phyloP scores from a whole-genome alignment of 2,797 vertebrate genomes.

The Monodelphis domestica region DNA sequence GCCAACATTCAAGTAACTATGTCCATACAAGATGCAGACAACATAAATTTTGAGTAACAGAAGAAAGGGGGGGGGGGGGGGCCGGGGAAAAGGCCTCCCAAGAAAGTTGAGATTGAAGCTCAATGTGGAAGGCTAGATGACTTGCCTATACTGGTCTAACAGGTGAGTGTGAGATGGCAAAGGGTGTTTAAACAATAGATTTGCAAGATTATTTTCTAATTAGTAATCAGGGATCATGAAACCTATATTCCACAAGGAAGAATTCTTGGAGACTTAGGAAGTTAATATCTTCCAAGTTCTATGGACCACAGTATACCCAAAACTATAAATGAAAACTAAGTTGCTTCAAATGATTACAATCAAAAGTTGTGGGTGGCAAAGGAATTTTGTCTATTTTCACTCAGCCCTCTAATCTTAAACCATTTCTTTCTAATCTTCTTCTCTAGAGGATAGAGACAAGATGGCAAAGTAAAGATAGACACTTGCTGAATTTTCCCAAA shows the following conservation, averaged over 20 bases:
- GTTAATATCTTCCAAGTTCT: background rate
- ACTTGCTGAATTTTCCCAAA: background rate
- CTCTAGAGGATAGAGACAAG: background rate
- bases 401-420: background rate
- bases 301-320: background rate
- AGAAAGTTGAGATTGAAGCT: background rate
- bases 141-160: background rate
- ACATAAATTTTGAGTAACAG: background rate
- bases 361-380: too few species aligned
- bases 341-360: background rate
- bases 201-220: background rate
- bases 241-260: background rate
- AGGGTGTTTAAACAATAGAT: background rate
- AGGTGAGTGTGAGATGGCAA: background rate
- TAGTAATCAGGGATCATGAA: background rate
- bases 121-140: background rate
- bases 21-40: background rate
- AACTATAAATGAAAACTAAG: background rate
- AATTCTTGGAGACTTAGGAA: background rate
- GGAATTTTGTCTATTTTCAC: background rate
- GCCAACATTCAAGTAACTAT: background rate
- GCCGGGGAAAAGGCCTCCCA: background rate
- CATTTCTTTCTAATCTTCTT: background rate
- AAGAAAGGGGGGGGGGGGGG: rapidly evolving
- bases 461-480: background rate